phyloP scores from a whole-genome alignment of 2,888 invertebrate species.

The Spilarctia lutea region DNA sequence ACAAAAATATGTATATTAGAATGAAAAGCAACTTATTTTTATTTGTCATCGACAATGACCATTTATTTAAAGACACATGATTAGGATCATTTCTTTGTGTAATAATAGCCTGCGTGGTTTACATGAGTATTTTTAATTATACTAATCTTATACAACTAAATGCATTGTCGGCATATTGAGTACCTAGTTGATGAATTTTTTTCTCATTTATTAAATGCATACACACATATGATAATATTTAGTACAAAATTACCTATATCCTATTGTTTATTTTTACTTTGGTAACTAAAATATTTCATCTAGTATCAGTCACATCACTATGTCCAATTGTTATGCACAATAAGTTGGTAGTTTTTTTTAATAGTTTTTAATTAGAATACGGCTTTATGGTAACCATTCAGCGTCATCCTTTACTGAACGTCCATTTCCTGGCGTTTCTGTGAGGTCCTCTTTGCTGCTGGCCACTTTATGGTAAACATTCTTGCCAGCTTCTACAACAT shows the following conservation, averaged over 20 bases:
- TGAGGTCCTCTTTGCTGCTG: conserved; percentile 78
- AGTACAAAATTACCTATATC: not conserved
- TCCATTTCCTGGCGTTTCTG: conserved; percentile 63
- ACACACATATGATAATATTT: not conserved
- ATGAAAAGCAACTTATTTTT: not conserved
- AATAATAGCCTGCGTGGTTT: not conserved
- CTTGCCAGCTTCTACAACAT: conserved; percentile 89
- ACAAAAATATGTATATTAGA: not conserved
- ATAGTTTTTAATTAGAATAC: not conserved
- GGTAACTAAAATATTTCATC: conserved; percentile 10
- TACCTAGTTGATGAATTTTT: not conserved
- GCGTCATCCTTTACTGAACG: conserved; percentile 75
- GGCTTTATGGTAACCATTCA: conserved; percentile 86
- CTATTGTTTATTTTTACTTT: conserved; percentile 1
- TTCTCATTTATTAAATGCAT: not conserved
- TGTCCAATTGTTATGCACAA: conserved; percentile 3
- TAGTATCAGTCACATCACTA: conserved; percentile 3
- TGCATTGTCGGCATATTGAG: not conserved
- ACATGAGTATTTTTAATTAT: conserved; percentile 12
- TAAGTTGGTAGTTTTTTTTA: not conserved
- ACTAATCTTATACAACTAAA: not conserved
- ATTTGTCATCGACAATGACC: not conserved
- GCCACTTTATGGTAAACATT: conserved; percentile 89
- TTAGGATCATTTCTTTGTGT: not conserved
- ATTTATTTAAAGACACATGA: not conserved